Evolutionary conservation across 2,888 invertebrate species (phyloP).

Genomic region (Drosophila lacicola): DNA sequence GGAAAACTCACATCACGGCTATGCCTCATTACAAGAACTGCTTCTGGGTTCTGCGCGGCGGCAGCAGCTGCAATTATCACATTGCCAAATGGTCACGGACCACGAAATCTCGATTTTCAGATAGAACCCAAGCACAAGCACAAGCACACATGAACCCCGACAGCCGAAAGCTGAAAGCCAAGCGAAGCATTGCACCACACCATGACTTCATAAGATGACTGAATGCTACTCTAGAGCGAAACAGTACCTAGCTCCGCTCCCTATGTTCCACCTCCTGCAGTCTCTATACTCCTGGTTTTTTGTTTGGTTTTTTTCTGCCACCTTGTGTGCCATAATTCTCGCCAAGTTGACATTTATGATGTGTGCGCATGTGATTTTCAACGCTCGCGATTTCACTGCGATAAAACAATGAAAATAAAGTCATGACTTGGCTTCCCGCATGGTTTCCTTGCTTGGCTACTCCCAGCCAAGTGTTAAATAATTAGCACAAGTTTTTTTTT

Average conservation of each 20-base stretch:
- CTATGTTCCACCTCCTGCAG: conserved; percentile 8
- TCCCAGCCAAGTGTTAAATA: conserved; percentile 46
- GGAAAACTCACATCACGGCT: conserved; percentile 40
- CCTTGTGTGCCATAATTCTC: conserved; percentile 75
- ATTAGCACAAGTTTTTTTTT: conserved; percentile 40
- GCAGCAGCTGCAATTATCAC: conserved; percentile 77
- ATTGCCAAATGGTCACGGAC: conserved; percentile 83
- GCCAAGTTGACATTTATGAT: conserved; percentile 82
- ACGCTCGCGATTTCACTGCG: conserved; percentile 57
- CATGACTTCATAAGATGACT: conserved; percentile 66
- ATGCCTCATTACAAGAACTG: conserved; percentile 64
- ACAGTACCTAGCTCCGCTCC: conserved; percentile 12
- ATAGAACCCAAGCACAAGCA: conserved; percentile 47
- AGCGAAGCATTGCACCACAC: conserved; percentile 38
- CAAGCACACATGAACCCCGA: conserved; percentile 27
- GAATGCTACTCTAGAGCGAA: neutral
- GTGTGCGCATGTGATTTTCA: conserved; percentile 76
- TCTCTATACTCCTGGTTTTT: neutral
- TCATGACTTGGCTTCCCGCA: conserved; percentile 51
- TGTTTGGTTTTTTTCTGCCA: conserved; percentile 17
- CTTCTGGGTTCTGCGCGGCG: conserved; percentile 36
- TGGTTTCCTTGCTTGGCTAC: conserved; percentile 29
- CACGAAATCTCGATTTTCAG: conserved; percentile 80
- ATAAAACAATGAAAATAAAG: conserved; percentile 72
- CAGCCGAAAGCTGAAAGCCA: conserved; percentile 4